Conservation (phyloP, 2,797 vertebrate species). For the Xenentodon cancila region DNA sequence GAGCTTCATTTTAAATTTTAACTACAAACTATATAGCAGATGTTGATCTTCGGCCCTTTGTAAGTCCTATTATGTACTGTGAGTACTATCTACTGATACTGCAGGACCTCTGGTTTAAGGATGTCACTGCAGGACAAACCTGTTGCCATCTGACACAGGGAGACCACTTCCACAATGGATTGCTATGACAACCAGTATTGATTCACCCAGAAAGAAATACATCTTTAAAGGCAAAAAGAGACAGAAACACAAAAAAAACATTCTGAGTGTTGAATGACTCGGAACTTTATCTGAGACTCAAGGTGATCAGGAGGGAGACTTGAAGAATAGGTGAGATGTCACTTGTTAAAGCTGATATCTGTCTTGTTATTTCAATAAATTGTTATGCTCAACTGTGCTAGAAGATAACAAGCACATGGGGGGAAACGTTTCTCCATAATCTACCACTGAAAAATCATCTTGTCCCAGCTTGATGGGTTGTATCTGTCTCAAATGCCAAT, state of each 20-base stretch:
- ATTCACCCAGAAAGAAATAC: conserved; percentile 15
- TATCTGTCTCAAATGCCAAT: not conserved
- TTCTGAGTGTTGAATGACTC: conserved; percentile 4
- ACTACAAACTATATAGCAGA: too few species aligned
- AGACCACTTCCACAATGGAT: conserved; percentile 10
- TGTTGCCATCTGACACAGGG: conserved; percentile 7
- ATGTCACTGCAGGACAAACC: conserved; percentile 10
- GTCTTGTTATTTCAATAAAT: conserved; percentile 16
- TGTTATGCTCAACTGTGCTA: not conserved
- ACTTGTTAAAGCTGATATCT: conserved; percentile 12
- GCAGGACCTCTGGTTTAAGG: not conserved
- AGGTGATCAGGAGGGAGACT: not conserved
- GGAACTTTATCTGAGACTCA: conserved; percentile 1
- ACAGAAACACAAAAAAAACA: conserved; percentile 7
- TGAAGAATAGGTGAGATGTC: not conserved
- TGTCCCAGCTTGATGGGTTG: not conserved
- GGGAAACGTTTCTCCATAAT: not conserved
- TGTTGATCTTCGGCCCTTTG: too few species aligned
- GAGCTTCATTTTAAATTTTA: not conserved
- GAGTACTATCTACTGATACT: not conserved
- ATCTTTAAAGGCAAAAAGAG: conserved; percentile 2
- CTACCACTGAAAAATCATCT: conserved; percentile 8
- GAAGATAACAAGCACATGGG: conserved; percentile 15
- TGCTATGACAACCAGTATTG: conserved; percentile 28
- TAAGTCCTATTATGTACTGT: too few species aligned